Percentiles rank a stretch among this genome's conserved stretches.
Conservation (phyloP, 2,113 vertebrate genomes). For the Pterocles gutturalis region DNA sequence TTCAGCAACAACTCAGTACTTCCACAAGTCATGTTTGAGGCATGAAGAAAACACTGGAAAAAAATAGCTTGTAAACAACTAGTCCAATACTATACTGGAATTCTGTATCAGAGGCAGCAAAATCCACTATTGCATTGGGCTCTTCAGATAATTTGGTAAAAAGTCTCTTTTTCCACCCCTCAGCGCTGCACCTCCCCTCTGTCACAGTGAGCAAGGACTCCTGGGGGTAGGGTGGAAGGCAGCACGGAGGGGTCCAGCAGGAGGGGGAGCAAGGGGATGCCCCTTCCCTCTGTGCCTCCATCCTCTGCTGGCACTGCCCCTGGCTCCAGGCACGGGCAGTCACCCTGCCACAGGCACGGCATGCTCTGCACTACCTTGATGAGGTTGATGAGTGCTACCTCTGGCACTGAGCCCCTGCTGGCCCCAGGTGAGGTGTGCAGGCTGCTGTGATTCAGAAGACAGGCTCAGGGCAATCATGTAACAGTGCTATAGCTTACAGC, state of each 20-base stretch:
- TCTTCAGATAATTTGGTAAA: background rate
- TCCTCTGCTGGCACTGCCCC: background rate
- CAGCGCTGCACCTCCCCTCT: background rate
- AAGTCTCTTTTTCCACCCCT: background rate
- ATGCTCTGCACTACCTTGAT: background rate
- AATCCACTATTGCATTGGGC: background rate
- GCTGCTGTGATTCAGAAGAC: background rate
- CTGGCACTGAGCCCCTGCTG: background rate
- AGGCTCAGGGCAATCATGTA: background rate
- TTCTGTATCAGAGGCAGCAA: background rate
- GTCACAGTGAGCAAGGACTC: background rate
- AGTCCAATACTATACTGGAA: background rate
- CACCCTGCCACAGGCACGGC: fast-evolving
- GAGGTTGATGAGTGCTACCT: background rate
- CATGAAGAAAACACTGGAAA: background rate
- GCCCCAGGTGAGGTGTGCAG: background rate
- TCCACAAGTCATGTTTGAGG: background rate
- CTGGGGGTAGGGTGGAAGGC: fast-evolving
- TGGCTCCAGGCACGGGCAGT: background rate
- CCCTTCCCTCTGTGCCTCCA: background rate
- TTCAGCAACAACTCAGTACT: background rate
- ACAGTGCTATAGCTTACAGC: background rate
- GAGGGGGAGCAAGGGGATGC: background rate
- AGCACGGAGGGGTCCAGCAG: fast-evolving
- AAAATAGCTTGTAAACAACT: background rate